Evolutionary conservation across 2,888 invertebrate species (phyloP).

Genomic region (Pseudococcus jackbeardsleyi): DNA sequence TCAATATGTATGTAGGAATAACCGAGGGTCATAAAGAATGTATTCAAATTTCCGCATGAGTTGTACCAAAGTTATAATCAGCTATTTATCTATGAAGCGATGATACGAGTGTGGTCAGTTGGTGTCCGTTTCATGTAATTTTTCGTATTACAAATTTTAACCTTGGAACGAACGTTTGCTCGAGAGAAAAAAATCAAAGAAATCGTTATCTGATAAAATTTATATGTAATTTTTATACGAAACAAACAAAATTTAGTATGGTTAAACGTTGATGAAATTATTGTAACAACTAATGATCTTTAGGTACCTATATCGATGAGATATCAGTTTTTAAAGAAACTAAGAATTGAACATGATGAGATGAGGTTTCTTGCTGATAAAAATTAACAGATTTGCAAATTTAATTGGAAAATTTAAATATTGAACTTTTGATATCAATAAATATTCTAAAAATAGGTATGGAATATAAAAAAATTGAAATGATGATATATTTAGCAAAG

Average conservation of each 20-base stretch:
- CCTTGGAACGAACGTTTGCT: not conserved
- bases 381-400: not conserved
- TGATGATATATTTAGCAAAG: not conserved
- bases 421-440: not conserved
- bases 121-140: not conserved
- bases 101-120: not conserved
- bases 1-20: not conserved
- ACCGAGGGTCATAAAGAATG: slow-evolving; percentile 23
- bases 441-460: not conserved
- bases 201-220: not conserved
- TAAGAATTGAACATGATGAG: not conserved
- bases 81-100: not conserved
- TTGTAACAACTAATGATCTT: not conserved
- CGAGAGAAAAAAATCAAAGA: not conserved
- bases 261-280: not conserved
- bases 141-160: slow-evolving; percentile 3
- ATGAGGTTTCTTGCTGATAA: not conserved
- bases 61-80: not conserved
- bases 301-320: not conserved
- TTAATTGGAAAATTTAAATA: not conserved
- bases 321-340: not conserved
- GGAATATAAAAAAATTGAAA: not conserved
- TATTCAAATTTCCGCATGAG: not conserved
- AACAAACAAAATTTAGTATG: not conserved
- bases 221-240: not conserved